Conservation (phyloP, 2,888 invertebrate genomes). For the Zaprionus obscuricornis region DNA sequence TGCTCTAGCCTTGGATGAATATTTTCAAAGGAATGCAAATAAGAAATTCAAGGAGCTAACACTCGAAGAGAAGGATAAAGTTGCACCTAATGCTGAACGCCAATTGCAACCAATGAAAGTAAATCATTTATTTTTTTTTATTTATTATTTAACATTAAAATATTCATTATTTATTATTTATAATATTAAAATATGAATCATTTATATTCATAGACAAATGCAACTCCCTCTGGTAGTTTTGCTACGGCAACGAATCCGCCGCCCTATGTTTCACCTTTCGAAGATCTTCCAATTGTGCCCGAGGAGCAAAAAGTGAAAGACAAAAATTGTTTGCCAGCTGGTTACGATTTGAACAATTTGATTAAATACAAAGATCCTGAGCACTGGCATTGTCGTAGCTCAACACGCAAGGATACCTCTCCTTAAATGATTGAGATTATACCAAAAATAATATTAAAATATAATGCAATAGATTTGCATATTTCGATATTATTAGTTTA, state of each 20-base stretch:
- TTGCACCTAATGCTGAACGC: neutral
- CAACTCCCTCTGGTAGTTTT: no score
- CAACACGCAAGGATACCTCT: slow-evolving; percentile 20
- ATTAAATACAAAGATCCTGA: slow-evolving; percentile 42
- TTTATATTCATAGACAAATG: no score
- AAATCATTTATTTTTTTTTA: neutral
- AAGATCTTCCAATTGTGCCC: neutral
- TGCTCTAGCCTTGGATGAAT: slow-evolving; percentile 28
- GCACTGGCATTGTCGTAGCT: slow-evolving; percentile 50
- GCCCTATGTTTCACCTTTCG: slow-evolving; percentile 50
- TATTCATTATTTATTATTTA: no score
- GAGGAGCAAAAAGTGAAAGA: neutral
- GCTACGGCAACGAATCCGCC: neutral
- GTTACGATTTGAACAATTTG: slow-evolving; percentile 47
- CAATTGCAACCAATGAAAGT: slow-evolving; percentile 4
- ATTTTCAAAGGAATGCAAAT: slow-evolving; percentile 10
- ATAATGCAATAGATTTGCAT: slow-evolving; percentile 5
- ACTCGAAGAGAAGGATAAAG: slow-evolving; percentile 3
- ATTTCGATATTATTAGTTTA: slow-evolving; percentile 9
- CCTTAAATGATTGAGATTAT: slow-evolving; percentile 12
- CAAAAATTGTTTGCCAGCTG: slow-evolving; percentile 59
- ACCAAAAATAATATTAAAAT: neutral
- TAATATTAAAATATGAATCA: no score
- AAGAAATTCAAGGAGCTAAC: neutral
- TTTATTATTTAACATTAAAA: no score